Conservation (phyloP, 2,797 vertebrate genomes). For the Chiloscyllium punctatum region DNA sequence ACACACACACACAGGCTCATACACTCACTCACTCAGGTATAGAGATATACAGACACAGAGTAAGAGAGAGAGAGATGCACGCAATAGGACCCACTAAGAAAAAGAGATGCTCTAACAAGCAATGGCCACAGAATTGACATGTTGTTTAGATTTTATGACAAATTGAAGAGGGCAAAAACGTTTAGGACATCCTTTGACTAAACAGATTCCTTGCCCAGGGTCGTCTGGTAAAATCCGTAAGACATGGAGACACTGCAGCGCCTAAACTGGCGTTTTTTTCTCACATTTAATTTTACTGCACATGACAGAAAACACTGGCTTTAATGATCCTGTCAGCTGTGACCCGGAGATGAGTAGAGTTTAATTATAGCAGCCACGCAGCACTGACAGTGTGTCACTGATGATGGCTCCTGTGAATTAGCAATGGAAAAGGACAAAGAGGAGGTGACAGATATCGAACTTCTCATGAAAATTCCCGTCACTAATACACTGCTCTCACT, state of each 20-base stretch:
- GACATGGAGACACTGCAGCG: background rate
- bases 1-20: background rate
- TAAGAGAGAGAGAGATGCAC: background rate
- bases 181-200: background rate
- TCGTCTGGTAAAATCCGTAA: background rate
- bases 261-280: background rate
- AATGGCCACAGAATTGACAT: background rate
- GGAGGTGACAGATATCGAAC: slow-evolving; percentile 2
- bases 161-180: background rate
- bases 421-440: slow-evolving; percentile 1
- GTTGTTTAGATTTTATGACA: background rate
- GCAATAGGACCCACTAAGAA: background rate
- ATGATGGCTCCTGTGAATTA: background rate
- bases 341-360: slow-evolving; percentile 26
- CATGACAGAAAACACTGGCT: slow-evolving; percentile 27
- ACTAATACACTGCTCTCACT: background rate
- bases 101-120: background rate
- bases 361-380: slow-evolving; percentile 16
- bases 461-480: background rate
- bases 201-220: background rate
- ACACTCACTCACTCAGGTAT: no score
- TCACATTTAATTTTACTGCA: slow-evolving; percentile 21
- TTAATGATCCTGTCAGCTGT: slow-evolving; percentile 29
- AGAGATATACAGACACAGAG: background rate
- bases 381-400: slow-evolving; percentile 22